Evolutionary conservation across 2,888 invertebrate species (phyloP).

Genomic region (Trachelus tabidus): DNA sequence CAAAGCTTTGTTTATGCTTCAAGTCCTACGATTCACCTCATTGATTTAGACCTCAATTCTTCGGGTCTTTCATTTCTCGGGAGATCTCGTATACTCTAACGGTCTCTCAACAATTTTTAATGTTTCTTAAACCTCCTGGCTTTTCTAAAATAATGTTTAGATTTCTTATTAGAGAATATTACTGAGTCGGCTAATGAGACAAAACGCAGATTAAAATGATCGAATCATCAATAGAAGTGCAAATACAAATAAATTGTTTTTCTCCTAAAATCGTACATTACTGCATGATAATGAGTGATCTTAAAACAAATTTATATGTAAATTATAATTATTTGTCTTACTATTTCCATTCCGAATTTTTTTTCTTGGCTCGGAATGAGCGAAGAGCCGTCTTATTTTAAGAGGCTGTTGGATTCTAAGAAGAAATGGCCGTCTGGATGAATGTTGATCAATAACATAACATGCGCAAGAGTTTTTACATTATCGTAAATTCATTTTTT

Average conservation of each 20-base stretch:
- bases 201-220: no score
- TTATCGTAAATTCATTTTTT: background rate
- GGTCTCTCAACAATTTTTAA: background rate
- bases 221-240: background rate
- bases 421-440: background rate
- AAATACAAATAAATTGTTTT: background rate
- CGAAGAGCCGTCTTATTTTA: background rate
- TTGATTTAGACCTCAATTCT: no score
- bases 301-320: background rate
- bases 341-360: background rate
- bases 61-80: no score
- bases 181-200: background rate
- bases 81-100: no score
- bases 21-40: no score
- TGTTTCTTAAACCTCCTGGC: background rate
- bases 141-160: background rate
- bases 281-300: background rate
- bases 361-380: background rate
- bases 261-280: background rate
- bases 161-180: background rate
- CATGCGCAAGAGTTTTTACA: background rate
- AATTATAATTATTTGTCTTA: background rate
- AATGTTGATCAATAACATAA: background rate
- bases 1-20: no score
- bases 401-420: background rate